Percentiles rank a stretch among this genome's conserved stretches.
phyloP scores from a whole-genome alignment of 30 jellyfish, hydroid and myxozoan genomes.

The Aurelia aurita region DNA sequence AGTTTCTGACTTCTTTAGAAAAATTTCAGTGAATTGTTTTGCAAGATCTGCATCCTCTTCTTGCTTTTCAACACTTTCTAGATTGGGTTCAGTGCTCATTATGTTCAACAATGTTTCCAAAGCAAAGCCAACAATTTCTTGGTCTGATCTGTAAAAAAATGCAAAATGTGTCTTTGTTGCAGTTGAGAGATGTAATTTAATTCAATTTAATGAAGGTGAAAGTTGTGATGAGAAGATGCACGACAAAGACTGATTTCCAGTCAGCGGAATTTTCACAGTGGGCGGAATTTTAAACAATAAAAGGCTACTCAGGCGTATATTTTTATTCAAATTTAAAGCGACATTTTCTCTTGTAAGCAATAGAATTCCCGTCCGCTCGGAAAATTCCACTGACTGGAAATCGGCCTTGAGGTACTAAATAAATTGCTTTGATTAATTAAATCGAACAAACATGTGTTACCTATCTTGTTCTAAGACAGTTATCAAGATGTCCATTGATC shows the following conservation, averaged over 20 bases:
- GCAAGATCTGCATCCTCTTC: conserved; percentile 71
- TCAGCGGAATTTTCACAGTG: no score
- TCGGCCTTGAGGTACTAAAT: background rate
- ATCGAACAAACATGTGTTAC: conserved; percentile 37
- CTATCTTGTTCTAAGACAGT: conserved; percentile 86
- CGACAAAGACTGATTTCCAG: no score
- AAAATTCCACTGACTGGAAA: no score
- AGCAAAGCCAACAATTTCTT: conserved; percentile 87
- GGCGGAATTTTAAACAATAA: no score
- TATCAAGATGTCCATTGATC: conserved; percentile 84
- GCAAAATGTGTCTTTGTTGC: no score
- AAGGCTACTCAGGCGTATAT: no score
- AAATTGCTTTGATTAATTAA: background rate
- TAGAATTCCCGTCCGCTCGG: no score
- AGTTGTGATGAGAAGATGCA: no score
- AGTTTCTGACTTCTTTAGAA: conserved; percentile 78
- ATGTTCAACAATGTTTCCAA: conserved; percentile 81
- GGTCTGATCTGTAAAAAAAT: conserved; percentile 61
- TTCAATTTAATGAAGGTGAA: no score
- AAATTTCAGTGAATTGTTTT: conserved; percentile 86
- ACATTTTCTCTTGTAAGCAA: no score
- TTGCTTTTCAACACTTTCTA: conserved; percentile 31
- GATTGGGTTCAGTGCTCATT: conserved; percentile 72
- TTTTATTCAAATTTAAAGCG: no score
- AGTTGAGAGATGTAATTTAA: no score